Conservation (phyloP, 2,113 vertebrate species). For the Pelodiscus sinensis region DNA sequence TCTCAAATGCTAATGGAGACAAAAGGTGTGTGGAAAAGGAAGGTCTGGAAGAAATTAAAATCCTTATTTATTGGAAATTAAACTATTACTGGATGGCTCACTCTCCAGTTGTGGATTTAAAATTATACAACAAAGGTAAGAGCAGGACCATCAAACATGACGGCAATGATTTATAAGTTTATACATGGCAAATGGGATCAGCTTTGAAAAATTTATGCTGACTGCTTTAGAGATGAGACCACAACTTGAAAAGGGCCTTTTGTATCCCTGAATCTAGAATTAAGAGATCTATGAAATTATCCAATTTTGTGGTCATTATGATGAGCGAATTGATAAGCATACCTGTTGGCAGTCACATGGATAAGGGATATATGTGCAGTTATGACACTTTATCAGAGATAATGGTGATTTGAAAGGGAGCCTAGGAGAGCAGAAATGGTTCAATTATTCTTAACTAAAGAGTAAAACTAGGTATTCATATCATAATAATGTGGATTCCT, state of each 20-base stretch:
- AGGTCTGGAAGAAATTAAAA: background rate
- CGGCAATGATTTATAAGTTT: background rate
- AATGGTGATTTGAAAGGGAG: background rate
- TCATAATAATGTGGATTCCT: background rate
- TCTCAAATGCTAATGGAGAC: background rate
- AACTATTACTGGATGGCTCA: background rate
- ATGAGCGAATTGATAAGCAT: too few relatives aligned
- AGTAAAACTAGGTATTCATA: background rate
- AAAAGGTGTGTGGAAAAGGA: background rate
- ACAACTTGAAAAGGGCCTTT: background rate
- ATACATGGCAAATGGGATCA: background rate
- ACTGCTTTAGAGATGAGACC: background rate
- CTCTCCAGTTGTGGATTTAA: background rate
- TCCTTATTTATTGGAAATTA: background rate
- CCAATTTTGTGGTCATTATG: background rate
- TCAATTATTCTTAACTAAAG: background rate
- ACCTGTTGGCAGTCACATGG: too few relatives aligned
- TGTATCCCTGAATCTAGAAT: background rate
- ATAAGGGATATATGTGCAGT: too few relatives aligned
- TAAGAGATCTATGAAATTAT: background rate
- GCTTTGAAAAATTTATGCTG: background rate
- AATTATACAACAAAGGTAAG: background rate
- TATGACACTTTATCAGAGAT: background rate
- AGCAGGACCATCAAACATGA: background rate
- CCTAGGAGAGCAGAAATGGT: background rate